These are phyloP conservation scores for Pluvianellus socialis DNA, from an alignment of 2,113 vertebrate species.

Conservation along the genomic window DNA sequence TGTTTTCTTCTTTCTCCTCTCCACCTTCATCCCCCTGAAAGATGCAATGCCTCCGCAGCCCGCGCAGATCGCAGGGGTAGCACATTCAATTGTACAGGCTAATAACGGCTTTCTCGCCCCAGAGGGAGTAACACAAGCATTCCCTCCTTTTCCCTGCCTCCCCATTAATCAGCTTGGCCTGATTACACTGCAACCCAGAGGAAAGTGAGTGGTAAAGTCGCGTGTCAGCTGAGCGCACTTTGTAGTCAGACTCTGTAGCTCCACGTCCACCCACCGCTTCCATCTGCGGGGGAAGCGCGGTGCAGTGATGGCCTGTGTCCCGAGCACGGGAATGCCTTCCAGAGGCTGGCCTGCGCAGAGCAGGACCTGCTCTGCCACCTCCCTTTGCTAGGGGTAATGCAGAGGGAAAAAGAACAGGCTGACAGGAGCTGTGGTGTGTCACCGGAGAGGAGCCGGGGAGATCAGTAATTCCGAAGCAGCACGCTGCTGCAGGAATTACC, in stretches of 20 bases:
- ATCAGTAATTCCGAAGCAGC: neutral
- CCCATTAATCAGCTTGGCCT: neutral
- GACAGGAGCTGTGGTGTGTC: neutral
- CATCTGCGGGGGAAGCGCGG: fast-evolving
- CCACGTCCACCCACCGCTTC: neutral
- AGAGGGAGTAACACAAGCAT: neutral
- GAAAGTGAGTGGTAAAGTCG: neutral
- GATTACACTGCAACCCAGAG: neutral
- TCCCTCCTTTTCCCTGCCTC: neutral
- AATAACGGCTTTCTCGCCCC: neutral
- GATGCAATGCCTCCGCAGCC: fast-evolving
- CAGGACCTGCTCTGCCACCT: neutral
- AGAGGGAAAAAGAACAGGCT: neutral
- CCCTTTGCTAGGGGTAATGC: neutral
- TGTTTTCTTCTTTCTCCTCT: neutral
- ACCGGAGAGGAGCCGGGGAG: neutral
- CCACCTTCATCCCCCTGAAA: neutral
- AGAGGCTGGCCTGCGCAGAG: neutral
- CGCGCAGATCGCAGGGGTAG: neutral
- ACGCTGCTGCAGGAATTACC: neutral
- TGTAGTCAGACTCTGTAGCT: neutral
- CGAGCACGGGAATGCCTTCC: neutral
- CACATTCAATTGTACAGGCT: neutral
- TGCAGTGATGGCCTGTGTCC: fast-evolving
- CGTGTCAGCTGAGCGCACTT: neutral